Base-by-base conservation (phyloP, 1,140 invertebrate species). In the Rhagoletis zephyria region DNA sequence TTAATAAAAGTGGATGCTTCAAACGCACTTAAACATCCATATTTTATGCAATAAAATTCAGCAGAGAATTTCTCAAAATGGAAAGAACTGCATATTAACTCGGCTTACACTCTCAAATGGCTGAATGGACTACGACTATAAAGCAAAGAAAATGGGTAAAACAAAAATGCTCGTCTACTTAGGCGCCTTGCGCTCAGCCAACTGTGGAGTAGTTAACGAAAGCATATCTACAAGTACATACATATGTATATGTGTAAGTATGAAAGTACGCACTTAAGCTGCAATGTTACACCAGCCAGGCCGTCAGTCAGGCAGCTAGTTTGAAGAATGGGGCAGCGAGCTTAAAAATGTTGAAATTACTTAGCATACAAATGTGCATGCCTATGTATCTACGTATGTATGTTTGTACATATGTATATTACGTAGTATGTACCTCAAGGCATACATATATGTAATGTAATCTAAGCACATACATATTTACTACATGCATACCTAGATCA, bases 301-400 rank as follows among this genome's bases (percentile, higher is more conserved):
- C 30, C 10, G n/a, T n/a, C n/a, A n/a, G 42, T 4, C 42, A 67
- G 30, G 65, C 30, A 67, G 19, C 42, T 10, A 67, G 42, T 10
- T 12, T 67, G 65, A 67, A 67, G 19, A 67, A 67, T 67, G 65
- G 19, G 30, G 42, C 9, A 67, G 65, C 42, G 30, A 67, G 65
- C 65, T 67, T 67, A 67, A 67, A 42, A 59, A 67, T 40, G 30
- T 67, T 67, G 19, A 67, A 67, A 67, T 67, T 67, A 67, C 65
- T 67, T 67, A 67, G 19, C 30, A 30, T 12, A 4, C 30, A 30
- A 40, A 16, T 64, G n/a, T 64, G 2, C 19, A 19, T n/a, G n/a
- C n/a, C n/a, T n/a, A n/a, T n/a, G n/a, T n/a, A n/a, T n/a, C n/a
- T n/a, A n/a, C n/a, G n/a, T 19, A 19, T 19, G n/a, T 64, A 30